These are phyloP conservation scores for Erythrocercus mccallii DNA, from an alignment of 2,113 vertebrate genomes.

Conservation along the genomic window DNA sequence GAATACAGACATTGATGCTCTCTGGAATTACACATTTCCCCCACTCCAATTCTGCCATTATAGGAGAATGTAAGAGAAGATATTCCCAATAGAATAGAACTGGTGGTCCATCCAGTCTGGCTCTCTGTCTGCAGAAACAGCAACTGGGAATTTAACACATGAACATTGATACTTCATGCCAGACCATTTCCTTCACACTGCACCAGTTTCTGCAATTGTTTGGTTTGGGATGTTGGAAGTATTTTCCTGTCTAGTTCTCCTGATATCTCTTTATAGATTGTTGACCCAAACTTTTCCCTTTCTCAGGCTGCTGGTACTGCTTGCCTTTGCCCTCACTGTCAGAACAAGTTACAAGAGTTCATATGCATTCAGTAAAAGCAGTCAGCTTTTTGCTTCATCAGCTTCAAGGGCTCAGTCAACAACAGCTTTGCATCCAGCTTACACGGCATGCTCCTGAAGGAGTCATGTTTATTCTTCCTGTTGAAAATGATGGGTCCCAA, in stretches of 20 bases:
- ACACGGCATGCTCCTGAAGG: not conserved
- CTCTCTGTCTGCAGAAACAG: not conserved
- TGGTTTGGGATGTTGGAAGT: not conserved
- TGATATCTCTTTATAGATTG: not conserved
- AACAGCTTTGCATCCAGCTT: not conserved
- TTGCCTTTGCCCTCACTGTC: fast-evolving
- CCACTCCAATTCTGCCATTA: not conserved
- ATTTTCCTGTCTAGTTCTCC: not conserved
- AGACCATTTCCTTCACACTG: fast-evolving
- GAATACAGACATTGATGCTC: not conserved
- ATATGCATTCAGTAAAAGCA: not conserved
- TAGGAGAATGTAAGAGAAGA: not conserved
- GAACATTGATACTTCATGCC: not conserved
- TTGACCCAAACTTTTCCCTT: not conserved
- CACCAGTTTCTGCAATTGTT: fast-evolving
- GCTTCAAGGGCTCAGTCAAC: not conserved
- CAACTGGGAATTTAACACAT: not conserved
- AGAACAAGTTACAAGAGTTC: not conserved
- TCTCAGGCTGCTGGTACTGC: not conserved
- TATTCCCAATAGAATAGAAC: not conserved
- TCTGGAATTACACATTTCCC: not conserved
- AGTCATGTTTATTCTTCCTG: not conserved
- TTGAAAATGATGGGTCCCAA: not conserved
- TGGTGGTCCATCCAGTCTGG: not conserved
- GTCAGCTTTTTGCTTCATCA: not conserved